These are phyloP conservation scores for Calameuta idolon DNA, from an alignment of 2,888 invertebrate genomes.

Conservation along the genomic window DNA sequence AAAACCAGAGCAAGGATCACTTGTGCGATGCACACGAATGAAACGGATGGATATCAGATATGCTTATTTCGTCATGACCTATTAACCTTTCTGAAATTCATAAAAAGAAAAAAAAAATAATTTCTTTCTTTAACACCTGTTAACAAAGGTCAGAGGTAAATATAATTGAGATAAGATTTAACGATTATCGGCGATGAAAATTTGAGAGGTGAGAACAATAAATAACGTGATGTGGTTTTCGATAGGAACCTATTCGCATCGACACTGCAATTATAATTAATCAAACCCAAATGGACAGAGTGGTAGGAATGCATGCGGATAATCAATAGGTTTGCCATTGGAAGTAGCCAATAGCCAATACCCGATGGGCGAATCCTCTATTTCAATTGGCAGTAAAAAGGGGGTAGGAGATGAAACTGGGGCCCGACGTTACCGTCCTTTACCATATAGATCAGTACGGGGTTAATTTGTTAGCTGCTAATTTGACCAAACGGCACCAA, in stretches of 20 bases:
- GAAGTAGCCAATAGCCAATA: slow-evolving; percentile 28
- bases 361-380: slow-evolving; percentile 27
- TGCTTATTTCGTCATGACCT: background rate
- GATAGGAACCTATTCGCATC: background rate
- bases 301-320: slow-evolving; percentile 24
- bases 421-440: background rate
- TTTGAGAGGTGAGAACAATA: background rate
- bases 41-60: background rate
- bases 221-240: background rate
- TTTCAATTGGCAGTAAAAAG: slow-evolving; percentile 31
- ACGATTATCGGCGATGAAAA: background rate
- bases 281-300: slow-evolving; percentile 31
- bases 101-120: background rate
- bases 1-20: background rate
- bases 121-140: background rate
- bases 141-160: background rate
- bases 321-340: slow-evolving; percentile 34
- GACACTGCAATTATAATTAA: slow-evolving; percentile 30
- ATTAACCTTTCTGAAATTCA: background rate
- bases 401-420: background rate
- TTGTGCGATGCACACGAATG: background rate
- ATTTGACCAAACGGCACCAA: slow-evolving; percentile 19
- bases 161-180: background rate
- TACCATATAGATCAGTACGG: slow-evolving; percentile 3
- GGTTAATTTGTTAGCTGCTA: slow-evolving; percentile 33